Evolutionary conservation across 2,113 vertebrate species (phyloP).

Genomic region (Sturnus vulgaris): DNA sequence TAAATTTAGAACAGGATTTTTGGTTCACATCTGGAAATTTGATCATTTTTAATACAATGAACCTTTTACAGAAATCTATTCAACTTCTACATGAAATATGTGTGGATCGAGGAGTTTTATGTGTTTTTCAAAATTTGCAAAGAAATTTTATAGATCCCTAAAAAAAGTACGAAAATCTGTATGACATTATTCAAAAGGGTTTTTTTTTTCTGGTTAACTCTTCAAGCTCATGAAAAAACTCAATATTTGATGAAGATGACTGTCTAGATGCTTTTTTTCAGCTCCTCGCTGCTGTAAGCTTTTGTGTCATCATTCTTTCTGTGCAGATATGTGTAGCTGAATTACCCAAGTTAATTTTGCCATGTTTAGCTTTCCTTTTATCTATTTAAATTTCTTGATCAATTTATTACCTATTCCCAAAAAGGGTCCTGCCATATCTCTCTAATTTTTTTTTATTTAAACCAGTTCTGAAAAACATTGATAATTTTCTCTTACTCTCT

Average conservation of each 20-base stretch:
- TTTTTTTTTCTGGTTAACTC: not conserved
- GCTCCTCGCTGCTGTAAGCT: not conserved
- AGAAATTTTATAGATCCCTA: not conserved
- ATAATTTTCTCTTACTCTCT: not conserved
- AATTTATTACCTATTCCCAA: not conserved
- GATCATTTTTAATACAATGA: not conserved
- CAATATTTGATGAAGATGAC: not conserved
- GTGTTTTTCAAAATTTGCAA: not conserved
- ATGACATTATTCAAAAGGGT: not conserved
- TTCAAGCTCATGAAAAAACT: not conserved
- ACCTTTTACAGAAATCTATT: not conserved
- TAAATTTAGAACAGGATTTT: not conserved
- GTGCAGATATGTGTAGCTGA: not conserved
- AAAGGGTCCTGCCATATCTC: not conserved
- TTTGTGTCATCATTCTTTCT: not conserved
- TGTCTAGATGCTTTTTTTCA: not conserved
- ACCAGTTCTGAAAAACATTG: not conserved
- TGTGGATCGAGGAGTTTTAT: accelerated
- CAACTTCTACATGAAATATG: not conserved
- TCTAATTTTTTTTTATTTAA: not conserved
- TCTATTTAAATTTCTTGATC: not conserved
- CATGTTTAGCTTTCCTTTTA: not conserved
- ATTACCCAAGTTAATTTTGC: not conserved
- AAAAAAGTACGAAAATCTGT: not conserved
- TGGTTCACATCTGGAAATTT: not conserved